phyloP scores from a whole-genome alignment of 2,888 invertebrate species.

The Sesia apiformis region DNA sequence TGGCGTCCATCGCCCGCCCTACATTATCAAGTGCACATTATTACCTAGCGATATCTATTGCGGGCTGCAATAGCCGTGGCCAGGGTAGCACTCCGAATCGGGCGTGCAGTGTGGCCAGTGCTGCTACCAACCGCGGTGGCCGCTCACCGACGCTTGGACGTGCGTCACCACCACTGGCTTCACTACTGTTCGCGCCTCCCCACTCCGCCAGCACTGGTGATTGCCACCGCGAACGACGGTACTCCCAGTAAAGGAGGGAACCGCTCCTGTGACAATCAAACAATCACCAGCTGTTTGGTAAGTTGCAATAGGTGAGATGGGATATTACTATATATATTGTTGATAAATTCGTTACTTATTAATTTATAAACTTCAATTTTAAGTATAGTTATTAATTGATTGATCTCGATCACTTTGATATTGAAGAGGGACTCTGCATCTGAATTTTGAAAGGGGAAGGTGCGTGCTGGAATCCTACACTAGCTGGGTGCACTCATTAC shows the following conservation, averaged over 20 bases:
- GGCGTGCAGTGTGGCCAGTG: constrained; percentile 46
- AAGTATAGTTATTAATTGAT: no score
- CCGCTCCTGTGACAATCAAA: constrained; percentile 75
- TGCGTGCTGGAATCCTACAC: no score
- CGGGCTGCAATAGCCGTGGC: constrained; percentile 38
- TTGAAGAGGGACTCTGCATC: no score
- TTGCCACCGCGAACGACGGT: constrained; percentile 56
- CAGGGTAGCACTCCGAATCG: constrained; percentile 41
- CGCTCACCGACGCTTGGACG: constrained; percentile 7
- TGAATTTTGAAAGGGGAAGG: no score
- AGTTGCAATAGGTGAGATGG: no score
- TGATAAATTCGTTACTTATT: no score
- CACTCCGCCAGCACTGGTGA: constrained; percentile 67
- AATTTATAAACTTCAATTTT: no score
- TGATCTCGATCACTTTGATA: no score
- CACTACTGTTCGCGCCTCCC: constrained; percentile 20
- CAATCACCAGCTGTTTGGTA: no score
- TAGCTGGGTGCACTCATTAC: no score
- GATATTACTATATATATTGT: no score
- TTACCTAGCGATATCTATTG: constrained; percentile 41
- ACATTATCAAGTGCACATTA: not conserved
- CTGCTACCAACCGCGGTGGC: constrained; percentile 41
- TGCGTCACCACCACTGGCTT: not conserved
- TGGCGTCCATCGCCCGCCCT: no score
- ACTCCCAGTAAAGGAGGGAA: constrained; percentile 81